These are phyloP conservation scores for Mellilla xanthometata DNA, from an alignment of 2,888 invertebrate species.

Conservation along the genomic window DNA sequence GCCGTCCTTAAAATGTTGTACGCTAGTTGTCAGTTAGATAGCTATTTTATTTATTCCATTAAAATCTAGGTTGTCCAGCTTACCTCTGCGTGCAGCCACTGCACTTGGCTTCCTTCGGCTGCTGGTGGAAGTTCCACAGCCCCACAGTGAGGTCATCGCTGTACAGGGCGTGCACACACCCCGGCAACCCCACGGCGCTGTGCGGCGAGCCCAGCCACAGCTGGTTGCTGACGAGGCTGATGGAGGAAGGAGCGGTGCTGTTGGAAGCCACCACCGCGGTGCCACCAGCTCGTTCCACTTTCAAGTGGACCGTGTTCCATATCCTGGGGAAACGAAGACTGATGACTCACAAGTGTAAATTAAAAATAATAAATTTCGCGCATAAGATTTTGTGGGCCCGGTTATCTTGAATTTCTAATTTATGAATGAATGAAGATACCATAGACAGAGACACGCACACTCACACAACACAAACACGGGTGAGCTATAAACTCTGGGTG, in stretches of 20 bases:
- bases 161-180: constrained; percentile 91
- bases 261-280: constrained; percentile 44
- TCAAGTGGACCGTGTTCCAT: constrained; percentile 86
- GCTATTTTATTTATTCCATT: too few relatives aligned
- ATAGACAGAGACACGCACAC: too few relatives aligned
- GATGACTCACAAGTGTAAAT: too few relatives aligned
- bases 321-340: constrained; percentile 67
- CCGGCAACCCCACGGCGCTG: constrained; percentile 80
- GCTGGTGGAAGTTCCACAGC: constrained; percentile 92
- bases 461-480: too few relatives aligned
- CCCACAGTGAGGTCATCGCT: constrained; percentile 91
- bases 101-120: constrained; percentile 86
- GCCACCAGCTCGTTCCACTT: constrained; percentile 78
- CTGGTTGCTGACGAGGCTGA: constrained; percentile 50
- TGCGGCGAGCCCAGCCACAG: constrained; percentile 71
- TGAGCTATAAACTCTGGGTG: too few relatives aligned
- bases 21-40: too few relatives aligned
- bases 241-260: constrained; percentile 41
- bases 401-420: too few relatives aligned
- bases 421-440: too few relatives aligned
- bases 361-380: too few relatives aligned
- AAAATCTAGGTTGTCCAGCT: too few relatives aligned
- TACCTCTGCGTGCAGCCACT: constrained; percentile 90
- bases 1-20: too few relatives aligned
- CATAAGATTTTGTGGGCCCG: too few relatives aligned